phyloP scores from a whole-genome alignment of 2,797 vertebrate species.

The Pseudochirops cupreus region DNA sequence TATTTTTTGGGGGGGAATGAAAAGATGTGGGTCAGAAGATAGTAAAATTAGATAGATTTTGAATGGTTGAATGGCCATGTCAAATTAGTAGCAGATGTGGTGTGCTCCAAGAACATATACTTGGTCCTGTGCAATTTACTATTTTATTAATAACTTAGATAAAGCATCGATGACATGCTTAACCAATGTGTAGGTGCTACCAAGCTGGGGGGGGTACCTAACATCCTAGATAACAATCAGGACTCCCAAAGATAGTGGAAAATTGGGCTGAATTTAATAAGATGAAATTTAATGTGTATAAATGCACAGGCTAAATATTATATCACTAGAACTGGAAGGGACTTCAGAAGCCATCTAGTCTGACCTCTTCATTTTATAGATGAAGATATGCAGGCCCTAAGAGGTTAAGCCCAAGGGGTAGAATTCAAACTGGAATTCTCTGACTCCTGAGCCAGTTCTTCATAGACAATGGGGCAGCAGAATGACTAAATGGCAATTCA shows the following conservation, averaged over 20 bases:
- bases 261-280: too few species aligned
- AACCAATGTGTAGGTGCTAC: too few species aligned
- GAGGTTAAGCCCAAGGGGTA: background rate
- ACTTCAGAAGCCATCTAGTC: background rate
- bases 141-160: background rate
- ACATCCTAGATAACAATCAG: too few species aligned
- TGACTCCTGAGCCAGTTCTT: background rate
- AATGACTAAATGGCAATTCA: background rate
- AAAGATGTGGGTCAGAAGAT: background rate
- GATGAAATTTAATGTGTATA: too few species aligned
- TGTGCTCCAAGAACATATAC: background rate
- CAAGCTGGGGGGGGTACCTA: too few species aligned
- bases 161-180: background rate
- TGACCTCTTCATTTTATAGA: background rate
- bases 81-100: background rate
- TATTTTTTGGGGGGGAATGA: background rate
- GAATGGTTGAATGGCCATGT: background rate
- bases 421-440: background rate
- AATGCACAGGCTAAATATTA: too few species aligned
- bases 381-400: background rate
- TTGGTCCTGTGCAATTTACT: background rate
- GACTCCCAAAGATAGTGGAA: too few species aligned
- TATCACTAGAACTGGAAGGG: too few species aligned
- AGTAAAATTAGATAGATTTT: background rate
- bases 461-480: background rate